These are phyloP conservation scores for Caenorhabditis drosophilae DNA, from an alignment of 2,888 invertebrate species.

Conservation along the genomic window DNA sequence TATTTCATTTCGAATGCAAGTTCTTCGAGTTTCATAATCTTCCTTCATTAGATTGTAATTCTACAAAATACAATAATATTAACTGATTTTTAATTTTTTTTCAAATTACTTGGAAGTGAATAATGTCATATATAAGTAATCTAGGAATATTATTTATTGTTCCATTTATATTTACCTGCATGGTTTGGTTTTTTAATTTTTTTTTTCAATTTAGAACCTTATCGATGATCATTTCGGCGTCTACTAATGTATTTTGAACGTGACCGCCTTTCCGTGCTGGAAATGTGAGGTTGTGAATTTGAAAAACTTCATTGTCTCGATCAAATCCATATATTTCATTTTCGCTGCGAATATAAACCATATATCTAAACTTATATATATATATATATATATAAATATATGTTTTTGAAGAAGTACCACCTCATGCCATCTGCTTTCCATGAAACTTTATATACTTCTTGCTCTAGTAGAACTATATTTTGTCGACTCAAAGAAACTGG, in stretches of 20 bases:
- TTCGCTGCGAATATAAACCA: slow-evolving; percentile 90
- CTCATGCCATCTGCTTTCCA: slow-evolving; percentile 99
- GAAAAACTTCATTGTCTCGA: slow-evolving; percentile 81
- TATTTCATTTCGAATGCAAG: slow-evolving; percentile 77
- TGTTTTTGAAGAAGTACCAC: slow-evolving; percentile 70
- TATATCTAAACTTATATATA: slow-evolving; percentile 77
- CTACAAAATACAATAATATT: slow-evolving; percentile 47
- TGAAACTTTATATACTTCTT: slow-evolving; percentile 90
- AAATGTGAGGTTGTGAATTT: slow-evolving; percentile 82
- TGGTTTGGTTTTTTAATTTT: background rate
- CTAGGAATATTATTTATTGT: slow-evolving; percentile 79
- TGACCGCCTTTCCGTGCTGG: slow-evolving; percentile 76
- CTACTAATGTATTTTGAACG: slow-evolving; percentile 58
- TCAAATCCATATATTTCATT: slow-evolving; percentile 90
- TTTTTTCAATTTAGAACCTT: slow-evolving; percentile 17
- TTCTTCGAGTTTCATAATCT: slow-evolving; percentile 81
- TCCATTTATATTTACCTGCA: slow-evolving; percentile 78
- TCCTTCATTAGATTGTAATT: slow-evolving; percentile 80
- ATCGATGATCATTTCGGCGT: slow-evolving; percentile 68
- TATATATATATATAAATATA: background rate
- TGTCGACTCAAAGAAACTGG: slow-evolving; percentile 89
- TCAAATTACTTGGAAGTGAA: slow-evolving; percentile 69
- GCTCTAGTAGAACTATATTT: slow-evolving; percentile 80
- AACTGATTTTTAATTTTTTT: background rate
- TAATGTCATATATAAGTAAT: slow-evolving; percentile 91